Base-by-base conservation (phyloP, 2,797 vertebrate genomes). In the Hafferia zeledoni region DNA sequence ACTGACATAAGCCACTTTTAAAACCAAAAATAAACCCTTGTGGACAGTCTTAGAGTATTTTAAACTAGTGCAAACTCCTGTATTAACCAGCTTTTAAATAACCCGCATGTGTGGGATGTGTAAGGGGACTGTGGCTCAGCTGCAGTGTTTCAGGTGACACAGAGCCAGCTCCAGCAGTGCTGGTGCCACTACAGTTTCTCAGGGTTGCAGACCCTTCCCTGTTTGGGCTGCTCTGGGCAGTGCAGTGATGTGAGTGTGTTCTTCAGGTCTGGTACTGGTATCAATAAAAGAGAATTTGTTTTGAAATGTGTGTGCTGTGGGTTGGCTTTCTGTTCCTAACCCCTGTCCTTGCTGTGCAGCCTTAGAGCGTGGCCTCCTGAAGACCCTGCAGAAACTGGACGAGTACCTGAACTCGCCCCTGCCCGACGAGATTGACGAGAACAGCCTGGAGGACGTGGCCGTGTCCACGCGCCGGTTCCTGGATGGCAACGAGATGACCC, bases 351-450 rank as follows among this genome's bases (percentile, higher is more conserved):
- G 52, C 28, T 60, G 19, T 71, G 10, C 41, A 99, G 99, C 88
- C 47, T 97, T 99, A 95, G 99, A 99, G 92, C 98, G 98, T 20
- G 98, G 99, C 3, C 98, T 99, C 17, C 96, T 99, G 98, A 99
- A 99, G 97, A 99, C 99, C 0, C 98, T 99, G 83, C 99, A 99
- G 98, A 99, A 99, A 93, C 97, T 99, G 97, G 99, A 99, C 0
- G 99, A 99, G 68, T 99, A 99, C 78, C 98, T 99, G 81, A 98
- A 98, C 89, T 99, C 98, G 1, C 99, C 99, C 2, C 98, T 99
- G 14, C 99, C 99, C 0, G 99, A 99, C 2, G 99, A 99, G 98
- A 99, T 99, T 3, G 99, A 99, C 90, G 99, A 99, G 96, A 99
- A 99, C 91, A 99, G 99, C 97, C 99, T 99, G 90, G 99, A 99